Conservation (phyloP, 2,888 invertebrate species). For the Sclerodermus sp. region DNA sequence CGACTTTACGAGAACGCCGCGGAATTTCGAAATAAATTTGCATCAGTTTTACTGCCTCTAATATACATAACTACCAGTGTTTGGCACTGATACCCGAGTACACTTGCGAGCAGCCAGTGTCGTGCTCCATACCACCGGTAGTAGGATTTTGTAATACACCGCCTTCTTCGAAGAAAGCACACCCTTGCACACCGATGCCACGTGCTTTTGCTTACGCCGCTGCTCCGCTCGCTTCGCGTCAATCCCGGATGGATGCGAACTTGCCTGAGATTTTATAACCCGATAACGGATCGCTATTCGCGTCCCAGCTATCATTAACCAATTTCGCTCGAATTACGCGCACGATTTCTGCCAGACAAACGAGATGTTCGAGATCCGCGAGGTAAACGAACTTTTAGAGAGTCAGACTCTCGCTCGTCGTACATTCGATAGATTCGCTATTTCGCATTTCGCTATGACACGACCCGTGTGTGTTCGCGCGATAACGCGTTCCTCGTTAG, state of each 20-base stretch:
- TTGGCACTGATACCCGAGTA: conserved; percentile 47
- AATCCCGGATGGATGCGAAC: too few relatives aligned
- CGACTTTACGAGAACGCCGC: conserved; percentile 44
- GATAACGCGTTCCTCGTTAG: neutral
- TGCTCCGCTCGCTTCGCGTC: too few relatives aligned
- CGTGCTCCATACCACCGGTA: conserved; percentile 17
- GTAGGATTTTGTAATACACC: conserved; percentile 23
- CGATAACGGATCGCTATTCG: too few relatives aligned
- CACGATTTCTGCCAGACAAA: too few relatives aligned
- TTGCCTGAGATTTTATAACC: too few relatives aligned
- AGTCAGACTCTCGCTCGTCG: too few relatives aligned
- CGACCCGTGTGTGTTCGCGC: neutral
- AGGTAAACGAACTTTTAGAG: too few relatives aligned
- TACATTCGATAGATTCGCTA: too few relatives aligned
- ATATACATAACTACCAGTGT: conserved; percentile 53
- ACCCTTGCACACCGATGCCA: conserved; percentile 9
- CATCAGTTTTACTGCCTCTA: conserved; percentile 50
- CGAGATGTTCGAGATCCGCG: too few relatives aligned
- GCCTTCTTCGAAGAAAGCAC: conserved; percentile 31
- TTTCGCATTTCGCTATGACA: neutral
- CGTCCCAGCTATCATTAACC: too few relatives aligned
- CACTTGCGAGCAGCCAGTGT: conserved; percentile 12
- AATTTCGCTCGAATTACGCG: too few relatives aligned
- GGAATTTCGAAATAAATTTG: conserved; percentile 54
- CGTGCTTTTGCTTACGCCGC: too few relatives aligned